Evolutionary conservation across 2,888 invertebrate species (phyloP).

Genomic region (Drosophila parthenogenetica): DNA sequence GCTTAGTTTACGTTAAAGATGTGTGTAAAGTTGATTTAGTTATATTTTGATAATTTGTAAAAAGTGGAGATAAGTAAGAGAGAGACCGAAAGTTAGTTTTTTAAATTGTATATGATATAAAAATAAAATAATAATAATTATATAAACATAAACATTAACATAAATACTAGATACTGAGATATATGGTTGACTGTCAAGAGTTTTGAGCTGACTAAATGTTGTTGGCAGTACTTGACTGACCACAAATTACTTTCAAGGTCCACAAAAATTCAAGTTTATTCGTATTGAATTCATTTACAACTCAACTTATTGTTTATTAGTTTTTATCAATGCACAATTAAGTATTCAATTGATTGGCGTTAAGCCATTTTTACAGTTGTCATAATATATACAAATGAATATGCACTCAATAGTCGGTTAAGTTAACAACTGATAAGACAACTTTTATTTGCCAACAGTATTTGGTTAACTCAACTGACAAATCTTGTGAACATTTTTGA

Average conservation of each 20-base stretch:
- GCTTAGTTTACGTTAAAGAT: constrained; percentile 54
- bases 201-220: constrained; percentile 46
- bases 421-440: constrained; percentile 30
- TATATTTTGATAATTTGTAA: constrained; percentile 75
- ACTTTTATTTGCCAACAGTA: constrained; percentile 38
- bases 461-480: constrained; percentile 55
- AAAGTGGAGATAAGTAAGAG: constrained; percentile 49
- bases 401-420: constrained; percentile 11
- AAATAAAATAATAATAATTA: constrained; percentile 10
- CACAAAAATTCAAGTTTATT: constrained; percentile 4
- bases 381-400: constrained; percentile 20
- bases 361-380: constrained; percentile 35
- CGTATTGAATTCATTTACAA: constrained; percentile 8
- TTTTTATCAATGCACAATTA: constrained; percentile 24
- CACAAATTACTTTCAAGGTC: neutral
- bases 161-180: constrained; percentile 8
- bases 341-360: constrained; percentile 24
- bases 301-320: neutral
- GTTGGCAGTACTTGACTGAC: constrained; percentile 39
- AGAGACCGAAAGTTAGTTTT: constrained; percentile 63
- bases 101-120: constrained; percentile 66
- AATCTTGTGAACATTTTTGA: constrained; percentile 66
- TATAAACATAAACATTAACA: constrained; percentile 3
- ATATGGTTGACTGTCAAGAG: constrained; percentile 58
- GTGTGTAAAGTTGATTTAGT: constrained; percentile 71